Evolutionary conservation across 2,797 vertebrate genomes (phyloP).

Genomic region (Sebastes goodei): DNA sequence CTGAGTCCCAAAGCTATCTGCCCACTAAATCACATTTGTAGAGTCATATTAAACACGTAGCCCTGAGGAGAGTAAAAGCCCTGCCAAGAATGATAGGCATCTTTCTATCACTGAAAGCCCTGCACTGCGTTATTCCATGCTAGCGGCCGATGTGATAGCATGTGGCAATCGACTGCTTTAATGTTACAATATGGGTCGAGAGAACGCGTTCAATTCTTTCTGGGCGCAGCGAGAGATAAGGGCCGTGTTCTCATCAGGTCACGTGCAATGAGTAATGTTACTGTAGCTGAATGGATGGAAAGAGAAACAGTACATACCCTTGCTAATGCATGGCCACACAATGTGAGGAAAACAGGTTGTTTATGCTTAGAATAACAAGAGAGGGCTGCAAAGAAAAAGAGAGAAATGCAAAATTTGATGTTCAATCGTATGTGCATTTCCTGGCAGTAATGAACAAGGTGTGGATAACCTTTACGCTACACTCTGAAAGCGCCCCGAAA

Average conservation of each 20-base stretch:
- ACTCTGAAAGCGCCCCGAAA: neutral
- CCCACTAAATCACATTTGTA: conserved; percentile 74
- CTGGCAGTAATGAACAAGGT: neutral
- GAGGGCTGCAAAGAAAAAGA: neutral
- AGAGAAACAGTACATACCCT: neutral
- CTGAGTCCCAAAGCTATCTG: conserved; percentile 60
- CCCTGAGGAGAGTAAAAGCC: conserved; percentile 55
- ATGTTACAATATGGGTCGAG: conserved; percentile 14
- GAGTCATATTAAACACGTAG: conserved; percentile 69
- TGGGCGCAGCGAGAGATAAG: conserved; percentile 47
- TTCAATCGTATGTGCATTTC: neutral
- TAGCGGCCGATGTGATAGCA: conserved; percentile 40
- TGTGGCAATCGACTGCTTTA: conserved; percentile 37
- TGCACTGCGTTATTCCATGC: conserved; percentile 46
- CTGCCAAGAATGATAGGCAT: conserved; percentile 60
- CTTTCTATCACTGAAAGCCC: conserved; percentile 46
- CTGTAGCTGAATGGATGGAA: neutral
- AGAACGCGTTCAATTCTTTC: conserved; percentile 40
- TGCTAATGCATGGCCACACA: neutral
- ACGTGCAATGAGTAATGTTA: conserved; percentile 34
- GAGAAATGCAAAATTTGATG: neutral
- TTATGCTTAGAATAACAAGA: neutral
- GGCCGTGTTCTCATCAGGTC: conserved; percentile 44
- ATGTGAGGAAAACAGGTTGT: neutral
- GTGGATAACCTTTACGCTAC: conserved; percentile 24